Conservation (phyloP, 64 coral and sea anemone genomes). For the Montipora efflorescens region DNA sequence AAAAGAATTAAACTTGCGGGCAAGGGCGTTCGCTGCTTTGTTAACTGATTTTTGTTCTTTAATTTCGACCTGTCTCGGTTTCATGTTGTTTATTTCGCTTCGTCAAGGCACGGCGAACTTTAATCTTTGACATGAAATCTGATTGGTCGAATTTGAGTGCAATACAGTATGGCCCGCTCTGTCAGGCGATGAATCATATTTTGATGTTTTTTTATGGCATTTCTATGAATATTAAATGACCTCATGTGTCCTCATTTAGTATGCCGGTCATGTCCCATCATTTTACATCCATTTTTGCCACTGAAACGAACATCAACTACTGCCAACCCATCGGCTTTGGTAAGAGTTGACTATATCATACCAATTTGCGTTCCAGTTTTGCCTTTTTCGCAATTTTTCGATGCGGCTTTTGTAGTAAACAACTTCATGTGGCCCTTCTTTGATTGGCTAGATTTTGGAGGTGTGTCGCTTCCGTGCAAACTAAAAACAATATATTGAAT, state of each 20-base stretch:
- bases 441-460: constrained; percentile 15
- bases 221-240: constrained; percentile 44
- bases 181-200: not conserved
- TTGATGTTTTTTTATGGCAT: not conserved
- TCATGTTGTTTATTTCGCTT: constrained; percentile 14
- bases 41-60: not conserved
- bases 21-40: not conserved
- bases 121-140: constrained; percentile 24
- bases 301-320: not conserved
- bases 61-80: not conserved
- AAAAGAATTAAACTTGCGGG: not conserved
- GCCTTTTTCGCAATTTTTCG: not conserved
- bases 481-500: constrained; percentile 7
- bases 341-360: not conserved
- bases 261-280: constrained; percentile 34
- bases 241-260: constrained; percentile 1
- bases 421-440: not conserved
- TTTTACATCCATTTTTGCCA: not conserved
- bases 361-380: not conserved
- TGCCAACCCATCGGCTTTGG: not conserved
- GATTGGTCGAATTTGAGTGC: constrained; percentile 1
- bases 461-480: constrained; percentile 31
- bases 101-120: not conserved
- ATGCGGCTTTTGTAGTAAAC: constrained; percentile 34
- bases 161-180: constrained; percentile 8